Evolutionary conservation across 1,140 invertebrate genomes (phyloP).

Genomic region (Leguminivora glycinivorella): DNA sequence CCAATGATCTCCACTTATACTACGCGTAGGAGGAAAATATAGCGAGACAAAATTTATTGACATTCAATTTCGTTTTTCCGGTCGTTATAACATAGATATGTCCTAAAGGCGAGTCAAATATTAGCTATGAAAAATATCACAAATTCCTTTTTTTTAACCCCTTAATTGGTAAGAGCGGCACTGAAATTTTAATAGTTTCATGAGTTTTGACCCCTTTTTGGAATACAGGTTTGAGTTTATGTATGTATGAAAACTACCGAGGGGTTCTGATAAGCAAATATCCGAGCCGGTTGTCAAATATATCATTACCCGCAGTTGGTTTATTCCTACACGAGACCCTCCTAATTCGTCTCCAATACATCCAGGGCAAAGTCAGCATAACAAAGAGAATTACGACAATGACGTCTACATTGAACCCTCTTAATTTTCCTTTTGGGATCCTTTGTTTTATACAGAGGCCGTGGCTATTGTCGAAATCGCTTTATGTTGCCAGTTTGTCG

Average conservation of each 20-base stretch:
- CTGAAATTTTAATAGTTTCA: too few relatives aligned
- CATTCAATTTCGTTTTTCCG: not conserved
- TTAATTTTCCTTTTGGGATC: constrained; percentile 52
- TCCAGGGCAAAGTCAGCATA: constrained; percentile 38
- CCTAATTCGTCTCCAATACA: constrained; percentile 29
- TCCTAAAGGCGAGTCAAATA: not conserved
- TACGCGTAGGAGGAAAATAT: not conserved
- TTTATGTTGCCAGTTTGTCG: constrained; percentile 47
- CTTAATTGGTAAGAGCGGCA: too few relatives aligned
- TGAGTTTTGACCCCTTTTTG: too few relatives aligned
- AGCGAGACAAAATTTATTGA: not conserved
- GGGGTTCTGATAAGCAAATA: constrained; percentile 19
- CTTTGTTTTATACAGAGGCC: constrained; percentile 49
- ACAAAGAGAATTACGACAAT: constrained; percentile 60
- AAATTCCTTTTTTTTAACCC: too few relatives aligned
- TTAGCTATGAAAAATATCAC: not conserved
- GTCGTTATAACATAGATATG: not conserved
- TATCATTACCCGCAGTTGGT: constrained; percentile 9
- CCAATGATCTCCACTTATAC: not conserved
- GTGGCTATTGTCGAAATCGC: constrained; percentile 49
- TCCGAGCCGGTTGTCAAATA: constrained; percentile 1
- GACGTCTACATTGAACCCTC: constrained; percentile 49
- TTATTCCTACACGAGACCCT: constrained; percentile 26
- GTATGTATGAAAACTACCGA: not conserved
- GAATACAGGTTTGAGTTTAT: too few relatives aligned